Base-by-base conservation (phyloP, 2,113 vertebrate genomes). In the Hymenochirus boettgeri region DNA sequence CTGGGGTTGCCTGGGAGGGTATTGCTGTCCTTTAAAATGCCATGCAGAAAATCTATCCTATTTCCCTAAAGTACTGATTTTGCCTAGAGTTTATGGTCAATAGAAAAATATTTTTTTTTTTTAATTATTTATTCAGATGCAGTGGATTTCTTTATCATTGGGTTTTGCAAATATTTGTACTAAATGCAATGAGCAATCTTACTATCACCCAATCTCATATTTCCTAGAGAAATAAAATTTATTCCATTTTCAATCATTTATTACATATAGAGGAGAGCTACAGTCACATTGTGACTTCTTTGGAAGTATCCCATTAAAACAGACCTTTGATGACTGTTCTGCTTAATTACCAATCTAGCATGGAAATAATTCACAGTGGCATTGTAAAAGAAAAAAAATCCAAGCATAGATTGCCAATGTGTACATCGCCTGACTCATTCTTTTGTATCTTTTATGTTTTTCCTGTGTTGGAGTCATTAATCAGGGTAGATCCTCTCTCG, bases 241-340 rank as follows among this genome's bases (percentile, higher is more conserved):
- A 60, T 59, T 60, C 47, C 26, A 66, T 33, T 66, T 58, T 57
- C 46, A 66, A 60, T 69, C 46, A 60, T 69, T 69, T 69, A 53
- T 69, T 60, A 53, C 57, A 8, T 59, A 51, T 50, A 50, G 26
- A 33, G 64, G 42, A 67, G 48, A 52, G 55, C 24, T 13, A 67
- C 46, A 42, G 35, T 51, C 48, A 51, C 33, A 60, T 45, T 35
- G 53, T 56, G 42, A 23, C 56, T 53, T 53, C 56, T 47, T 35
- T 7, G 22, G n/a, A 21, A 22, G 57, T 57, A 69, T 60, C 55
- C 37, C 21, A 57, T 66, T 66, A 57, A 51, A 51, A 57, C 26
- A 67, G 12, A 56, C 47, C 56, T 67, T 67, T 67, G 64, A 67
- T 67, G 56, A 27, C 64, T 67, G 56, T 59, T 59, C 45, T 67